Percentiles rank a stretch among this genome's conserved stretches.
These are phyloP conservation scores for Sinelater perroti DNA, from an alignment of 2,888 invertebrate genomes.

Conservation along the genomic window DNA sequence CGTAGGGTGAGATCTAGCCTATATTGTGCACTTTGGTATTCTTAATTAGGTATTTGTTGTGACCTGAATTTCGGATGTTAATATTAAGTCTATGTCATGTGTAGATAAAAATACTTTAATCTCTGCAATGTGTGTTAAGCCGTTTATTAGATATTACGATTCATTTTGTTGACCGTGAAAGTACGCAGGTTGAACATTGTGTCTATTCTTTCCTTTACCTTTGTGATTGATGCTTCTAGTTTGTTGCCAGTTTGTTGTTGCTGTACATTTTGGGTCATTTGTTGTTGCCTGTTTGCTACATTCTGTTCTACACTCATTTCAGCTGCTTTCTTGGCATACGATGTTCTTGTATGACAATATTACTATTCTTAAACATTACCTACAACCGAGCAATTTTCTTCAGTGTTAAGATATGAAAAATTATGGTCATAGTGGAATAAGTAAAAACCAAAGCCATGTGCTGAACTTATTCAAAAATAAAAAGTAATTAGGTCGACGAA, in stretches of 20 bases:
- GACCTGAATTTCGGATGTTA: background rate
- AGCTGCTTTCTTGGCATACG: slow-evolving; percentile 1
- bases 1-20: background rate
- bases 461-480: too few species aligned
- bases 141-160: too few species aligned
- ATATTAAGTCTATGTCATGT: background rate
- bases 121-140: too few species aligned
- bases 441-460: too few species aligned
- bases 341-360: too few species aligned
- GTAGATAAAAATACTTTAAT: too few species aligned
- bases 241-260: slow-evolving; percentile 2
- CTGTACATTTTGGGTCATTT: background rate
- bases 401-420: too few species aligned
- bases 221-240: slow-evolving; percentile 6
- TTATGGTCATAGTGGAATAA: too few species aligned
- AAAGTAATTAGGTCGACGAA: too few species aligned
- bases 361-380: too few species aligned
- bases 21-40: background rate
- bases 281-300: slow-evolving; percentile 1
- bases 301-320: slow-evolving; percentile 6
- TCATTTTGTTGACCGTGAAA: background rate
- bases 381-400: too few species aligned
- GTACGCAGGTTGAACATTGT: background rate
- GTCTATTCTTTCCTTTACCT: slow-evolving; percentile 10
- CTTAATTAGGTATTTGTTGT: background rate